A percentile compares a stretch with the other conserved stretches of the same genome.
phyloP scores from a whole-genome alignment of 2,888 invertebrate species.

The Drymonia ruficornis region DNA sequence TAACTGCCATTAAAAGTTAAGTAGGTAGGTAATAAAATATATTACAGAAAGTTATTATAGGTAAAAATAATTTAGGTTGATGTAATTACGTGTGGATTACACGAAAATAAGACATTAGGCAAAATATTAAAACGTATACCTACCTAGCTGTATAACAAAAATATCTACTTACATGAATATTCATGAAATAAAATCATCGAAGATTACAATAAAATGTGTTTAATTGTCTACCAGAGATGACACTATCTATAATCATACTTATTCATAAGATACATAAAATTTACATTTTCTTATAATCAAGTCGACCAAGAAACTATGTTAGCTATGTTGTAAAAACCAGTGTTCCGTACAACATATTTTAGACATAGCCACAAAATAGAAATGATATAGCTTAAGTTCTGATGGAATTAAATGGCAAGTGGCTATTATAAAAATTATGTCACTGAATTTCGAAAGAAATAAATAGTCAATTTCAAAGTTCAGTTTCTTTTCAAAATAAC shows the following conservation, averaged over 20 bases:
- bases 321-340: neutral
- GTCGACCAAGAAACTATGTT: neutral
- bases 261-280: neutral
- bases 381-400: no score
- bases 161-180: conserved; percentile 5
- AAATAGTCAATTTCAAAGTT: no score
- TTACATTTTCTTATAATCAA: no score
- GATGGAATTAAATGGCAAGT: no score
- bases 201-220: conserved; percentile 14
- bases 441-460: no score
- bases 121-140: neutral
- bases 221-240: neutral
- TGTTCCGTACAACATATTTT: neutral
- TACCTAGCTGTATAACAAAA: no score
- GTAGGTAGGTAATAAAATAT: no score
- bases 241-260: neutral
- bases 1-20: conserved; percentile 23
- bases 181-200: conserved; percentile 17
- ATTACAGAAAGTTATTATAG: neutral
- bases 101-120: neutral
- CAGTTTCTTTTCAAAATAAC: no score
- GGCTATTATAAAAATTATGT: no score
- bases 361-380: no score
- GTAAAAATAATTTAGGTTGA: neutral
- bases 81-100: neutral